Percentiles rank a stretch among this genome's conserved stretches.
phyloP scores from a whole-genome alignment of 2,797 vertebrate genomes.

The Poeciliopsis turneri region DNA sequence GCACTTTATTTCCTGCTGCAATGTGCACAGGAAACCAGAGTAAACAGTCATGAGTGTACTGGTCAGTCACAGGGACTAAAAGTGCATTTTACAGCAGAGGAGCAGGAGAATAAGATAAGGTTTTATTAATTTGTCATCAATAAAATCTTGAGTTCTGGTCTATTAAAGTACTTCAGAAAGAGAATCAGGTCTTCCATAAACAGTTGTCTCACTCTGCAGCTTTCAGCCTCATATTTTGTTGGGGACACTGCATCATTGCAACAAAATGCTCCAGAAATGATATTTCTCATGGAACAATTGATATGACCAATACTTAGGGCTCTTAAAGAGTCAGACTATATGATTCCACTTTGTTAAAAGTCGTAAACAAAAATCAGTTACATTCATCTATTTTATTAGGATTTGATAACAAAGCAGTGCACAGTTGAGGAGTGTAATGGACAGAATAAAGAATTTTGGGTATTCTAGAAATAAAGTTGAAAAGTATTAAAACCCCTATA shows the following conservation, averaged over 20 bases:
- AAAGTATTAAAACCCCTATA: neutral
- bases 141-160: neutral
- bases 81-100: neutral
- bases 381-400: neutral
- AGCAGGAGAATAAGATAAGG: neutral
- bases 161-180: neutral
- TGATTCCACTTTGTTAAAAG: neutral
- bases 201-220: neutral
- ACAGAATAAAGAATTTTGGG: neutral
- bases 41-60: conserved; percentile 47
- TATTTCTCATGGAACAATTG: neutral
- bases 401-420: neutral
- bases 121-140: neutral
- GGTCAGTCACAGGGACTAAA: neutral
- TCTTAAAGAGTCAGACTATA: neutral
- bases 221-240: neutral
- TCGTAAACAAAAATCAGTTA: neutral
- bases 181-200: neutral
- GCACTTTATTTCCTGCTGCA: conserved; percentile 44
- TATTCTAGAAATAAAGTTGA: neutral
- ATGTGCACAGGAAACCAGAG: conserved; percentile 56
- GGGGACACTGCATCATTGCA: neutral
- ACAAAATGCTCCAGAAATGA: neutral
- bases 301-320: neutral
- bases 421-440: neutral